These are phyloP conservation scores for Acleris holmiana DNA, from an alignment of 2,888 invertebrate genomes.

Conservation along the genomic window DNA sequence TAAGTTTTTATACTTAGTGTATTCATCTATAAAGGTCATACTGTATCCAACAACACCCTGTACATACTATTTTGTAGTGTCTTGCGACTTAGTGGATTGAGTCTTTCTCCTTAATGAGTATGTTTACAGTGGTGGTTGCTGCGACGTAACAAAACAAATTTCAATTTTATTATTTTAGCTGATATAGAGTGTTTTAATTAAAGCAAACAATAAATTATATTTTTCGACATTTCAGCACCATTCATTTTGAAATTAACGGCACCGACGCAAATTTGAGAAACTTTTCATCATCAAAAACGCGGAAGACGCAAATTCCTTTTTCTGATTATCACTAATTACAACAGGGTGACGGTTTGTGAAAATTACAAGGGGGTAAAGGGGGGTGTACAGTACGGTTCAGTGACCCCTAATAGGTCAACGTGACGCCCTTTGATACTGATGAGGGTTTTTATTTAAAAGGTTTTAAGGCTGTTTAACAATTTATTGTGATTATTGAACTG, in stretches of 20 bases:
- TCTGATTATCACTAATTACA: conserved; percentile 78
- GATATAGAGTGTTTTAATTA: no score
- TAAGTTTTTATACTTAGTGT: no score
- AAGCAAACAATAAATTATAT: not conserved
- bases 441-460: conserved; percentile 36
- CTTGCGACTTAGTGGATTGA: no score
- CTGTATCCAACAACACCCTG: no score
- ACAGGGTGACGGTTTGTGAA: conserved; percentile 60
- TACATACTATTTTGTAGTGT: no score
- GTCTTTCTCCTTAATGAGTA: no score
- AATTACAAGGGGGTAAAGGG: conserved; percentile 51
- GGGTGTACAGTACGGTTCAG: conserved; percentile 65
- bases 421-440: conserved; percentile 49
- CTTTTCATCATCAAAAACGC: conserved; percentile 61
- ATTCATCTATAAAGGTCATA: no score
- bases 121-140: no score
- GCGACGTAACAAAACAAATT: no score
- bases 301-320: conserved; percentile 59
- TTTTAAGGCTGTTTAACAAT: conserved; percentile 18
- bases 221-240: not conserved
- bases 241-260: conserved; percentile 23
- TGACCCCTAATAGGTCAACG: conserved; percentile 63
- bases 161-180: no score
- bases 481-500: conserved; percentile 32
- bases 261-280: conserved; percentile 44